phyloP scores from a whole-genome alignment of 2,797 vertebrate species.

The Cuniculus paca region DNA sequence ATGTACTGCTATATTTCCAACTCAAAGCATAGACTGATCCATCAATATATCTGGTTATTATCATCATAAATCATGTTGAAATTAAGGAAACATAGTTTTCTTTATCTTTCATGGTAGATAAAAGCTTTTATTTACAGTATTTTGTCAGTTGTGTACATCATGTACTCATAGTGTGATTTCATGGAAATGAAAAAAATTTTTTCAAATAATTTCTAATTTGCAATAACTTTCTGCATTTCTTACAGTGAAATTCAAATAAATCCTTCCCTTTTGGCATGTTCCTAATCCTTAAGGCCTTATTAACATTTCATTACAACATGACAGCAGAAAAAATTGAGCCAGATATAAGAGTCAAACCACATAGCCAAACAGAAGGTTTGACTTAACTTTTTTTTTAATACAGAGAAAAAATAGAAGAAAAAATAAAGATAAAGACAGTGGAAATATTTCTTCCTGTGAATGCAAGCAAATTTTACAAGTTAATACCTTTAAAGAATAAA shows the following conservation, averaged over 20 bases:
- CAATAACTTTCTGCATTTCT: conserved; percentile 71
- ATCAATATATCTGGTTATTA: background rate
- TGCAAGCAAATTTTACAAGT: conserved; percentile 84
- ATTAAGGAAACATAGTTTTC: conserved; percentile 18
- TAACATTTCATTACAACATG: conserved; percentile 85
- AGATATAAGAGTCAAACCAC: conserved; percentile 81
- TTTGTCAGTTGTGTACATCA: conserved; percentile 61
- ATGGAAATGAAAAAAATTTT: conserved; percentile 53
- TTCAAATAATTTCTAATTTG: conserved; percentile 79
- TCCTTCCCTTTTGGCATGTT: conserved; percentile 76
- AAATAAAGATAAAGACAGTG: background rate
- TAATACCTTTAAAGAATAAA: conserved; percentile 86
- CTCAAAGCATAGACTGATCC: background rate
- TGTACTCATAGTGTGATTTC: conserved; percentile 52
- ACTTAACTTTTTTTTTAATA: conserved; percentile 75
- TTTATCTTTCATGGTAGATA: conserved; percentile 45
- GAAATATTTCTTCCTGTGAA: conserved; percentile 80
- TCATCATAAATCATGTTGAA: background rate
- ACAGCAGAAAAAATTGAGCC: conserved; percentile 80
- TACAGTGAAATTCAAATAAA: conserved; percentile 77
- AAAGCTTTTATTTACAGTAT: conserved; percentile 77
- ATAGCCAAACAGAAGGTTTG: conserved; percentile 83
- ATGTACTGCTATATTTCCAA: background rate
- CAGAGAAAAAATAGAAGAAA: background rate
- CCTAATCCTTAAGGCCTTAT: conserved; percentile 81